Base-by-base conservation (phyloP, 1,140 invertebrate genomes). In the Caerostris extrusa region DNA sequence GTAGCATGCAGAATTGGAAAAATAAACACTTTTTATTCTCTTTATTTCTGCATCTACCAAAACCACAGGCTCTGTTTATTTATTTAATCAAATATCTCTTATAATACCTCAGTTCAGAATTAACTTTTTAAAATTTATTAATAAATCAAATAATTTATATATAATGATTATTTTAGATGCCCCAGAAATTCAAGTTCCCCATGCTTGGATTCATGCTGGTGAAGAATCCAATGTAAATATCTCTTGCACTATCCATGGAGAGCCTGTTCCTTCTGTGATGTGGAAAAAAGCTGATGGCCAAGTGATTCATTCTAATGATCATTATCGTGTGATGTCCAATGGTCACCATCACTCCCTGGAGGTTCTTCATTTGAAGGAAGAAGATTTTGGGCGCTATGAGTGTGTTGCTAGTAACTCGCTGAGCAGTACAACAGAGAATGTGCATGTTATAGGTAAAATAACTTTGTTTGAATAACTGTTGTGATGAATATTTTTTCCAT, bases 331-430 rank as follows among this genome's bases (percentile, higher is more conserved):
- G 4, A 94, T 34, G 60, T 67, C 77, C 8, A 60, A 58, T n/a
- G 88, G 88, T 53, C 88, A 94, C 7, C 53, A 50, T 53, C 93
- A 94, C 71, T 90, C 56, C 0, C 53, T 94, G 4, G 56, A 83
- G 12, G 85, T 94, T 53, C 71, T n/a, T 57, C 58, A 95, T 89
- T 95, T 96, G 14, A 95, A 96, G 95, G 95, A 95, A 94, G 95
- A 96, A 81, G 98, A 98, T 96, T 98, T 98, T 95, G 98, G 98
- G 12, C 98, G 97, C 82, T 98, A 98, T 96, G 98, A 98, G 96
- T 99, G 98, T 95, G 97, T 98, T 3, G 98, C 98, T 77, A 98
- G 98, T 96, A 98, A 98, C 97, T 98, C 98, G 58, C 96, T 98
- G 91, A 94, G 88, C n/a, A 90, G 87, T 61, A 58, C 60, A 19